phyloP scores from a whole-genome alignment of 1,140 invertebrate species.

The Cylas formicarius region DNA sequence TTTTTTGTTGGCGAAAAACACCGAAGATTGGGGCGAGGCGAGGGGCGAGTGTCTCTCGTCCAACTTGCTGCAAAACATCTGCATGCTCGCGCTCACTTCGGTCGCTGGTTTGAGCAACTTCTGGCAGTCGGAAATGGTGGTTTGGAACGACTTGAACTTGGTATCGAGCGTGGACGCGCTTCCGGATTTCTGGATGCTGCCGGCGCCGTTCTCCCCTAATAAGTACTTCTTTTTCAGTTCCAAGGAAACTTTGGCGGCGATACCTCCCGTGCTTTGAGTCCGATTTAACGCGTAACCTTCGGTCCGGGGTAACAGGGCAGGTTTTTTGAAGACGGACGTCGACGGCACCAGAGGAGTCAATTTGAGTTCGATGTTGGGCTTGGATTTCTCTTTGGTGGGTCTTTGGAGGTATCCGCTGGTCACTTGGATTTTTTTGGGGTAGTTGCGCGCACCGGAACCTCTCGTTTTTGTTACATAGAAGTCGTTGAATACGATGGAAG shows the following conservation, averaged over 20 bases:
- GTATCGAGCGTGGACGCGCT: slow-evolving; percentile 77
- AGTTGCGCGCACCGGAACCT: slow-evolving; percentile 37
- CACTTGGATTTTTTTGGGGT: slow-evolving; percentile 56
- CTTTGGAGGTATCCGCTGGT: slow-evolving; percentile 36
- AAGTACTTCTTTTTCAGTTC: slow-evolving; percentile 81
- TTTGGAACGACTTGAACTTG: slow-evolving; percentile 72
- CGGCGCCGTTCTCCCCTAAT: slow-evolving; percentile 54
- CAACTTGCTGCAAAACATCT: slow-evolving; percentile 50
- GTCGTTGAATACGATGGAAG: slow-evolving; percentile 60
- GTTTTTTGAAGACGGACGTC: slow-evolving; percentile 38
- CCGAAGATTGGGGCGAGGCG: slow-evolving; percentile 32
- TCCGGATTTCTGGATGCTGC: slow-evolving; percentile 72
- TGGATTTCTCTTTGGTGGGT: slow-evolving; percentile 26
- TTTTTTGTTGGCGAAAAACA: slow-evolving; percentile 7
- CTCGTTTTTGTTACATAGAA: slow-evolving; percentile 45
- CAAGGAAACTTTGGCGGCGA: slow-evolving; percentile 76
- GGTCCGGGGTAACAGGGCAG: slow-evolving; percentile 46
- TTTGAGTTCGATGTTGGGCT: slow-evolving; percentile 43
- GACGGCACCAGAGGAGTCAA: slow-evolving; percentile 47
- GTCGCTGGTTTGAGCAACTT: slow-evolving; percentile 76
- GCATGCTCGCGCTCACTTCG: slow-evolving; percentile 67
- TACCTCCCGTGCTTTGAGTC: slow-evolving; percentile 75
- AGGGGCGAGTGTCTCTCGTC: slow-evolving; percentile 32
- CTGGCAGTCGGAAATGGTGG: slow-evolving; percentile 81
- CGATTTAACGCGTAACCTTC: slow-evolving; percentile 70